Percentiles rank a stretch among this genome's conserved stretches.
phyloP scores from a whole-genome alignment of 2,888 invertebrate species.

The Chymomyza fuscimana region DNA sequence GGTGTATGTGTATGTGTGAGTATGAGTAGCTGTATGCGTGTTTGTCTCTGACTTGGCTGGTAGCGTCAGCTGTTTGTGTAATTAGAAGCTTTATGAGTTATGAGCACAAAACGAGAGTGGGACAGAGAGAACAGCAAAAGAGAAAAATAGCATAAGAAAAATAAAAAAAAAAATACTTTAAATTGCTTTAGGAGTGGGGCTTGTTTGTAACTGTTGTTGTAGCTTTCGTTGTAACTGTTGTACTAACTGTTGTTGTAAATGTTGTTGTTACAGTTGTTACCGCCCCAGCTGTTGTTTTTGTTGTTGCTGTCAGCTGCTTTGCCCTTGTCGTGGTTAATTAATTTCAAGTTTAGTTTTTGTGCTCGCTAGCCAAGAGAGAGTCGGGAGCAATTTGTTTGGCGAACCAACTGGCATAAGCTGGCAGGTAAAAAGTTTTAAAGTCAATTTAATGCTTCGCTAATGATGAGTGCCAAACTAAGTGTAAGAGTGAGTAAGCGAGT shows the following conservation, averaged over 20 bases:
- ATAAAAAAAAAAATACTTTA: conserved; percentile 34
- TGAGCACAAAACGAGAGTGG: conserved; percentile 21
- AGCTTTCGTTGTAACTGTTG: neutral
- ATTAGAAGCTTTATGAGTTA: conserved; percentile 67
- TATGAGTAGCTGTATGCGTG: neutral
- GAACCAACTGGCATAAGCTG: conserved; percentile 24
- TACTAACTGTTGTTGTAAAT: no score
- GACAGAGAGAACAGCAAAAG: neutral
- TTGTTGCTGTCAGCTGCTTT: conserved; percentile 21
- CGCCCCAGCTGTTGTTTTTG: conserved; percentile 11
- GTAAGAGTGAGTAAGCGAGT: neutral
- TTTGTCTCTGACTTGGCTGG: conserved; percentile 14
- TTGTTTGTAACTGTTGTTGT: conserved; percentile 8
- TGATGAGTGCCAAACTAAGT: conserved; percentile 21
- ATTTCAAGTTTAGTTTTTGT: conserved; percentile 65
- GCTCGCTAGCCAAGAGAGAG: neutral
- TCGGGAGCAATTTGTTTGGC: conserved; percentile 28
- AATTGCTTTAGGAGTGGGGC: conserved; percentile 25
- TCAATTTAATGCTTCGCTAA: conserved; percentile 66
- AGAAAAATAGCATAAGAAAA: conserved; percentile 9
- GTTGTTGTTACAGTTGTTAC: neutral
- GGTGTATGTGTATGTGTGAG: neutral
- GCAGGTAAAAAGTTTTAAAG: conserved; percentile 64
- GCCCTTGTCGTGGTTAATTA: conserved; percentile 66
- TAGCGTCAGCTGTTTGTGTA: conserved; percentile 66